Conservation (phyloP, 2,888 invertebrate species). For the Dryadula phaetusa region DNA sequence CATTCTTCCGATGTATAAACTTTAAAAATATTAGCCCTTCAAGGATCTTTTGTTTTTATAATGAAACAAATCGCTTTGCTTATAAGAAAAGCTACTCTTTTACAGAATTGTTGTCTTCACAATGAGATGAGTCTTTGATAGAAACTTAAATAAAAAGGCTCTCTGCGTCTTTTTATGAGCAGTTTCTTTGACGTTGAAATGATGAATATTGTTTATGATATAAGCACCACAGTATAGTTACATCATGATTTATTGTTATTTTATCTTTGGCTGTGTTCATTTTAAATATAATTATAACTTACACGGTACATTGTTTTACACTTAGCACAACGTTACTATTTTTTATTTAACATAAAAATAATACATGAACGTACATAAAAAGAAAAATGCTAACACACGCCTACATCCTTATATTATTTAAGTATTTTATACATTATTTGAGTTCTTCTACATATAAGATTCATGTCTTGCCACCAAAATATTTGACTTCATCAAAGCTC, state of each 20-base stretch:
- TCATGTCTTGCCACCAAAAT: not conserved
- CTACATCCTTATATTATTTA: not conserved
- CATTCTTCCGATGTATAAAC: constrained; percentile 39
- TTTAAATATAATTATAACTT: no score
- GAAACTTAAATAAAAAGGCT: constrained; percentile 26
- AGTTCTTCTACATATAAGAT: not conserved
- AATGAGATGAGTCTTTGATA: constrained; percentile 42
- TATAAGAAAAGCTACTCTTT: constrained; percentile 40
- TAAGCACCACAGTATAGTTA: not conserved
- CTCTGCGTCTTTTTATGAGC: constrained; percentile 25
- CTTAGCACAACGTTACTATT: no score
- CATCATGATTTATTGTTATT: not conserved
- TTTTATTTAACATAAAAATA: no score
- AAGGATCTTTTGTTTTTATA: constrained; percentile 50
- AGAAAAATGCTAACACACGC: no score
- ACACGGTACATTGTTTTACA: no score
- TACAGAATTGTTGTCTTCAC: constrained; percentile 43
- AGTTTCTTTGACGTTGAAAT: constrained; percentile 27
- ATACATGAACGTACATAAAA: no score
- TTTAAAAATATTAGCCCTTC: constrained; percentile 51
- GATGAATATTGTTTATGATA: constrained; percentile 23
- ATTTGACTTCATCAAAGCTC: constrained; percentile 9
- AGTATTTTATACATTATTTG: not conserved
- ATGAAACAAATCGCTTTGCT: constrained; percentile 53
- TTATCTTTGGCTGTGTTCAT: not conserved